Conservation (phyloP, 2,113 vertebrate genomes). For the Lethenteron camtschaticum region DNA sequence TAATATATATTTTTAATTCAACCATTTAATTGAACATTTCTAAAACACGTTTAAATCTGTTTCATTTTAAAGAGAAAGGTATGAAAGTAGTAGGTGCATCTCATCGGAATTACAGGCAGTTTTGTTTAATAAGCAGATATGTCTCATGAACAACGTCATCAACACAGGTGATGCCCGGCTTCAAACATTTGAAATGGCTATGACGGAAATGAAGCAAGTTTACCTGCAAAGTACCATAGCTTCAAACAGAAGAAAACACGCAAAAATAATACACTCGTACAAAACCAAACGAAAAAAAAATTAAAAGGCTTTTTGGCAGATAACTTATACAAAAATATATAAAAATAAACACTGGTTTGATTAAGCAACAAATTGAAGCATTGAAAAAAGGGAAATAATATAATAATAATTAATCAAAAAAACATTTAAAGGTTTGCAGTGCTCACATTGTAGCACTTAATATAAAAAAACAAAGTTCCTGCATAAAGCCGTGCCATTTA, state of each 20-base stretch:
- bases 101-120: too few species aligned
- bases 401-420: slow-evolving; percentile 1
- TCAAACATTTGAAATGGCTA: too few species aligned
- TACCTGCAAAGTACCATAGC: too few species aligned
- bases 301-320: not conserved
- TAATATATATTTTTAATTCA: not conserved
- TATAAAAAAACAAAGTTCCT: not conserved
- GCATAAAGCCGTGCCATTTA: slow-evolving; percentile 1
- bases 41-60: slow-evolving; percentile 5
- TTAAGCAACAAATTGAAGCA: slow-evolving; percentile 4
- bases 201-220: too few species aligned
- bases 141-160: too few species aligned
- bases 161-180: too few species aligned
- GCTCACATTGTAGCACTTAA: slow-evolving; percentile 3
- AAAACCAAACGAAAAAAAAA: too few species aligned
- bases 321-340: slow-evolving; percentile 5
- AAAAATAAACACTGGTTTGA: slow-evolving; percentile 5
- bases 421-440: not conserved
- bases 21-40: slow-evolving; percentile 5
- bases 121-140: too few species aligned
- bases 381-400: not conserved
- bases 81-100: slow-evolving; percentile 2
- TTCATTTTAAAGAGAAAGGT: slow-evolving; percentile 4
- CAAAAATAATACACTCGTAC: too few species aligned
- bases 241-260: too few species aligned